Base-by-base conservation (phyloP, 2,113 vertebrate genomes). In the Paralichthys olivaceus region DNA sequence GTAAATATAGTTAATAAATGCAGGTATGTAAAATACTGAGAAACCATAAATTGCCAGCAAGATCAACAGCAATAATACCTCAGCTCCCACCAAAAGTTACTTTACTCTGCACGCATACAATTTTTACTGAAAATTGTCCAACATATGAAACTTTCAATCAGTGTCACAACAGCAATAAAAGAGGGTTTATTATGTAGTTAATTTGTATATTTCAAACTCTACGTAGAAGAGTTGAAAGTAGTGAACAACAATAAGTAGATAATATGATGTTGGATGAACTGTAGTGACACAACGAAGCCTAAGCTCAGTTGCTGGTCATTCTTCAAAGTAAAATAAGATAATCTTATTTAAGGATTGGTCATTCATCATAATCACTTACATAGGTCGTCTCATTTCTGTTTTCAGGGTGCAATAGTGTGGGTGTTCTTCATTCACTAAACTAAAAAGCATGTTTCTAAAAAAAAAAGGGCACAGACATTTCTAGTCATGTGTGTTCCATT, bases 131-230 rank as follows among this genome's bases (percentile, higher is more conserved):
- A 43, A 15, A 15, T 40, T 15, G 1, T 43, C 13, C 23, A 34
- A 59, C 12, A n/a, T 47, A 29, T 63, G 25, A 15, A 15, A 57
- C 22, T 49, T 68, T 9, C 32, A 9, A 9, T 49, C 19, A 43
- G 57, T 56, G 15, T 62, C 56, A 32, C 55, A 68, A 67, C 59
- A 64, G 49, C 29, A 37, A 43, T 56, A 26, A n/a, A 43, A 43
- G 40, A 43, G 40, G 11, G 14, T 34, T 43, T 2, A 15, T 43
- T 12, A 14, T 43, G 40, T 12, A 15, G 4, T 43, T 43, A 4
- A 43, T 13, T 15, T 15, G 40, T 43, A 43, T 43, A 43, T 43
- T 43, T 43, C 40, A 43, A 43, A 12, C 40, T 15, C 40, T 43
- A 43, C 12, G 13, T 13, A 43, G 13, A 11, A 43, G 11, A n/a